Base-by-base conservation (phyloP, 2,888 invertebrate species). In the Marronus borbonicus region DNA sequence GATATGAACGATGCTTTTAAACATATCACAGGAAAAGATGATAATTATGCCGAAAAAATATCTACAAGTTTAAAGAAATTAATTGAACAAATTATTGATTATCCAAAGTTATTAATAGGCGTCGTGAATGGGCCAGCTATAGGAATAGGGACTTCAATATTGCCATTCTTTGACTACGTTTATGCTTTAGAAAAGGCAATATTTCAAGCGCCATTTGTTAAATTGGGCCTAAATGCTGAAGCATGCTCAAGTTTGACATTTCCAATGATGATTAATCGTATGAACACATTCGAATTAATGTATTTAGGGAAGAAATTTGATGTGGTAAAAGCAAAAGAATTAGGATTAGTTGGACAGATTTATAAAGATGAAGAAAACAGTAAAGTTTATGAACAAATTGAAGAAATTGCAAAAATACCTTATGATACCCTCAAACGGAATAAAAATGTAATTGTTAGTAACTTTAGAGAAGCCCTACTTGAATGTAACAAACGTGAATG, bases 81-180 rank as follows among this genome's bases (percentile, higher is more conserved):
- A 89, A 91, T 97, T 1, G 90, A 91, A 78, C 90, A 95, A 0
- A 93, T 97, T 82, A 96, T 98, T 81, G 92, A 93, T 82, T 97
- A 96, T 87, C 95, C 96, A 0, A 99, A 99, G 89, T 89, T 97
- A 50, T 87, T 99, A 62, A 91, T 98, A 80, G 95, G 94, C 14
- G 89, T 98, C 78, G 94, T 98, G 0, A 98, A 99, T 90, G 99
- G 99, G 1, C 98, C 98, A 60, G 97, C 97, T 14, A 93, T 98
- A 82, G 99, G 99, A 36, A 94, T 99, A 82, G 94, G 94, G 60
- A 94, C 94, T 2, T 98, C 98, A 0, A 93, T 94, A 10, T 89
- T 97, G 72, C 94, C 94, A 0, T 90, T 98, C 0, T 97, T 94
- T 89, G 98, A 99, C 90, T 90, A 96, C 78, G 94, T 97, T 7